A percentile compares a stretch with the other conserved stretches of the same genome.
These are phyloP conservation scores for Ceratitis capitata DNA, from an alignment of 1,140 invertebrate species.

Conservation along the genomic window DNA sequence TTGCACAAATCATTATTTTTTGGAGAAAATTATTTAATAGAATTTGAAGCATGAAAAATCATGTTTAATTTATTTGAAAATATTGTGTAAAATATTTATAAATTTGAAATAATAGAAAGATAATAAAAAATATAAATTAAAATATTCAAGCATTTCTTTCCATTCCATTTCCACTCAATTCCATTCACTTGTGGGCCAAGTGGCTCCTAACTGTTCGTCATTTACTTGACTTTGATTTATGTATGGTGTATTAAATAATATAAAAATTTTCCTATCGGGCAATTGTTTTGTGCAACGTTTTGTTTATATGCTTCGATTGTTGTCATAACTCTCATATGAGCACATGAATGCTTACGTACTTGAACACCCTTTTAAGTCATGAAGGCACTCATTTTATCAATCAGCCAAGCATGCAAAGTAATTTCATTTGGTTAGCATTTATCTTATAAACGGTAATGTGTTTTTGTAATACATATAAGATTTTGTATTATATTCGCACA, in stretches of 20 bases:
- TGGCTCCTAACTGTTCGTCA: no score
- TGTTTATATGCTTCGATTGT: neutral
- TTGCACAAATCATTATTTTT: no score
- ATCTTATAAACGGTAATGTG: neutral
- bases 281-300: neutral
- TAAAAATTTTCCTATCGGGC: neutral
- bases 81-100: no score
- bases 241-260: no score
- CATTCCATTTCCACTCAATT: no score
- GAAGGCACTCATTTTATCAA: neutral
- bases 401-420: neutral
- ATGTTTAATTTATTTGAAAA: no score
- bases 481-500: neutral
- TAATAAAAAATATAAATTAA: neutral
- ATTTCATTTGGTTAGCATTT: neutral
- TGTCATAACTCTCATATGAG: neutral
- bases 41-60: no score
- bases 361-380: constrained; percentile 11
- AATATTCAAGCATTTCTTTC: no score
- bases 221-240: no score
- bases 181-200: no score
- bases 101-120: no score
- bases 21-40: no score
- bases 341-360: neutral
- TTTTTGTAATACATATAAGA: neutral